Evolutionary conservation across 2,888 invertebrate species (phyloP), one percentile per base, ranked within the genome.

Genomic region (Thelaira solivaga): DNA sequence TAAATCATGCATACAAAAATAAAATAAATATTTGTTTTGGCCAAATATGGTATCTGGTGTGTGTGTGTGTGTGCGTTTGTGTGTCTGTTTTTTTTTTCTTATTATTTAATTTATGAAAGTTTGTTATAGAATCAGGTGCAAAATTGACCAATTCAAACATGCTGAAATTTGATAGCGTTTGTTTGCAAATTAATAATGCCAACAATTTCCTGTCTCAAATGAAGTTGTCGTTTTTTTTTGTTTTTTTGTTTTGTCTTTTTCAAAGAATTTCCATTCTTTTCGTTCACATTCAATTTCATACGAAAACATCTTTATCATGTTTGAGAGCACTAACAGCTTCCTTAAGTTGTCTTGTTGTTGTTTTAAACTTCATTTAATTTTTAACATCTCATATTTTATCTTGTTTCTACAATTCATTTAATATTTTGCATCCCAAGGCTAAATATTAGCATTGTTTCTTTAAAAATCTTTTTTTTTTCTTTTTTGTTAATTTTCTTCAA

Each of bases 121-220:
- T 74, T 51, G 20, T 20, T 26, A 29, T 29, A 67, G 20, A 74
- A 69, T 74, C 74, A 74, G 74, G 74, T 74, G 74, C 65, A 74
- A 74, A 67, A 74, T 65, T 51, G 20, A 18, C 18, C 72, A 51
- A 51, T 26, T 45, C 34, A 31, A 53, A 53, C 51, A 67, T 45
- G 43, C 18, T 26, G 67, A 36, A 61, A 74, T 74, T 74, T 67
- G 74, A 74, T 72, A 72, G 36, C 4, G 29, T 59, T 39, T 18
- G 59, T 11, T 20, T 31, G 8, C 39, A 69, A 31, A 16, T 55
- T 55, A 39, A 64, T 39, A 68, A 75, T 76, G 76, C 76, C 76
- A 76, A 34, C 64, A 47, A 67, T 76, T 72, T 72, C 76, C 72
- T 76, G 72, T 72, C 67, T 67, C 45, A 74, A 67, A 74, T 67